phyloP scores from a whole-genome alignment of 2,113 vertebrate genomes.

The Hemiscyllium ocellatum region DNA sequence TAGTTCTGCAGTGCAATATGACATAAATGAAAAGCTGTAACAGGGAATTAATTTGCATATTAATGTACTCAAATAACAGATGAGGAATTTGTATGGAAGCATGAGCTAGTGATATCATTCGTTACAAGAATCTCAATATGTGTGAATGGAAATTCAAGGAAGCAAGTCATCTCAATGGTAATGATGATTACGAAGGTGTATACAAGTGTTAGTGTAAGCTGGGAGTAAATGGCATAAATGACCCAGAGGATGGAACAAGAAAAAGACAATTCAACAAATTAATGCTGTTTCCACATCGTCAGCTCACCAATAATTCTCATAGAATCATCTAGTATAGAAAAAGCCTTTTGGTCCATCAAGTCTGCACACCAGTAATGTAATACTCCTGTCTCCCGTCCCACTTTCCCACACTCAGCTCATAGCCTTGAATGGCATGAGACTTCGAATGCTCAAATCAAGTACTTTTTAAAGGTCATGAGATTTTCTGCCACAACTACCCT shows the following conservation, averaged over 20 bases:
- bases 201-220: neutral
- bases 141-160: neutral
- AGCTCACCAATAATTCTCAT: neutral
- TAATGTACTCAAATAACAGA: neutral
- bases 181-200: neutral
- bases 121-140: neutral
- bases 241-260: neutral
- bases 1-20: neutral
- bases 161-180: too few relatives aligned
- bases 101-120: neutral
- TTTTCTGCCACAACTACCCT: too few relatives aligned
- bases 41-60: conserved; percentile 9
- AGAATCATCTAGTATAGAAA: too few relatives aligned
- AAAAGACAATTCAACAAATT: neutral
- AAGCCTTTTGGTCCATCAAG: too few relatives aligned
- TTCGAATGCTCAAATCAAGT: too few relatives aligned
- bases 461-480: too few relatives aligned
- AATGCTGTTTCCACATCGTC: neutral
- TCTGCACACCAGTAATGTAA: too few relatives aligned
- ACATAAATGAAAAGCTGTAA: neutral
- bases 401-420: too few relatives aligned
- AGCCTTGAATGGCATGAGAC: too few relatives aligned
- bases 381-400: too few relatives aligned
- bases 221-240: neutral
- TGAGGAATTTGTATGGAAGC: neutral